Evolutionary conservation across 2,797 vertebrate genomes (phyloP), one percentile per base, ranked within the genome.

Genomic region (Cyprinodon diabolis): DNA sequence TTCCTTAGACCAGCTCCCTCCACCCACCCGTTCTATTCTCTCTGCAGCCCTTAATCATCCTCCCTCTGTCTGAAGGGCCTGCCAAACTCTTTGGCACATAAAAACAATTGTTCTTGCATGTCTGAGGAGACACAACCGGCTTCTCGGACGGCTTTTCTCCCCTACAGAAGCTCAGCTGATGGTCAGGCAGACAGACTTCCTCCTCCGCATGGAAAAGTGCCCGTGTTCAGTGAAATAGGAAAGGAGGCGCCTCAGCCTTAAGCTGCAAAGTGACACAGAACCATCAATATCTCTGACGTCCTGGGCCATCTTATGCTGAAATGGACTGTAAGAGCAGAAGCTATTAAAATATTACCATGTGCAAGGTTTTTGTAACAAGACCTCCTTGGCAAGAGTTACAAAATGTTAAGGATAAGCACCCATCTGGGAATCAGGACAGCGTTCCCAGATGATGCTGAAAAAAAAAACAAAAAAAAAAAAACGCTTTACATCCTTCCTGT

Each of bases 51-150:
- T 89, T 88, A 88, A 90, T 92, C 87, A 92, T 87, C 88, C 89
- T 86, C 87, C 86, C 79, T 87, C 83, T 72, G 79, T 85, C 85
- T 90, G 86, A 82, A 85, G 82, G 74, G 76, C 86, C 62, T 86
- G 89, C 89, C 92, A 91, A 91, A 85, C 68, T 83, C 82, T 92
- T 75, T 89, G 89, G 84, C 86, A 83, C 88, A 86, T 84, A 87
- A 91, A 94, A 93, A 93, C 93, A 93, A 94, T 94, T 89, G 90
- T 87, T 90, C 86, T 84, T 74, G 85, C 78, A 82, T 79, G 83
- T 85, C 84, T 79, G 78, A 87, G 75, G 85, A 89, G 87, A 92
- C 86, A 71, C 40, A 77, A 85, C 68, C 47, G 55, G 45, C 87
- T 84, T 78, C 82, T 87, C 25, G 71, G 83, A 78, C 68, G 47